Base-by-base conservation (phyloP, 2,113 vertebrate species). In the Pachyramphus minor region DNA sequence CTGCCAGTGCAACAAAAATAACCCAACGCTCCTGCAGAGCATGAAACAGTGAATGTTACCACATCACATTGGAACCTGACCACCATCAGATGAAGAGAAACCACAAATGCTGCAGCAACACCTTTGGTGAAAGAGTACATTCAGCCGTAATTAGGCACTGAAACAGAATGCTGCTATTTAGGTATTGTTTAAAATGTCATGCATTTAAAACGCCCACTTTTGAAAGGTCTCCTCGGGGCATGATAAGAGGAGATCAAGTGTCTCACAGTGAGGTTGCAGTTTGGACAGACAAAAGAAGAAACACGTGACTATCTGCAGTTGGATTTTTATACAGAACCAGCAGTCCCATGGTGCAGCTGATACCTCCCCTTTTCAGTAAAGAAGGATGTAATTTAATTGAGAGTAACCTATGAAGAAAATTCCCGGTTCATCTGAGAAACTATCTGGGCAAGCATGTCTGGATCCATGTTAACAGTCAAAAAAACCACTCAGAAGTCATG, bases 1-100 rank as follows among this genome's bases (percentile, higher is more conserved):
- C 91, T 96, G 96, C 71, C 58, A 67, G 30, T 6, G 24, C 44
- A 87, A 47, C 64, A 94, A 94, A 97, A 97, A 95, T 92, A 96
- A 82, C 71, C 7, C 14, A 5, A 41, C 0, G 0, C 10, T 42
- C 12, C 41, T 33, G 73, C 22, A 74, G 42, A 89, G 58, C 25
- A 72, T 2, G 8, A 24, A 87, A 60, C 18, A 66, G 60, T 18
- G 35, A 86, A 80, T 2, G 6, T 24, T 33, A 81, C 16, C 74
- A 27, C 78, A 33, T 19, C 31, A 4, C 3, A 1, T 4, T 68
- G 78, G 64, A 88, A 67, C 35, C n/a, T 18, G 47, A 77, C 39
- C 44, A 59, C 27, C 64, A 81, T 11, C 13, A 83, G 49, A 73
- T 27, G 37, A 87, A 91, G 28, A 18, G 35, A 81, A 90, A 86